Conservation (phyloP, 2,888 invertebrate species). For the Zaprionus obscuricornis region DNA sequence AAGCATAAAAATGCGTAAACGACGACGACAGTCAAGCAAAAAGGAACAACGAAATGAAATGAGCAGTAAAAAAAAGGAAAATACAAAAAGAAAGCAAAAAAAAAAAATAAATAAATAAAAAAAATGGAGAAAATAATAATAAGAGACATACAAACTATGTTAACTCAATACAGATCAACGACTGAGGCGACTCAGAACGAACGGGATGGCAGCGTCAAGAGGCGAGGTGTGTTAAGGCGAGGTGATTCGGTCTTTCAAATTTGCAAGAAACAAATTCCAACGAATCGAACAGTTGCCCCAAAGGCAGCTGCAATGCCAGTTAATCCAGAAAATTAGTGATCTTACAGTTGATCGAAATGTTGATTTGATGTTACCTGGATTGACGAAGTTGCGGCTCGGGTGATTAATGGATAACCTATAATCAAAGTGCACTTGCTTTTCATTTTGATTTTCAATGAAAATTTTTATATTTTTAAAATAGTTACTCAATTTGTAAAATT, state of each 20-base stretch:
- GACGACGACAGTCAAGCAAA: conserved; percentile 45
- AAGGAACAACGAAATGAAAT: conserved; percentile 52
- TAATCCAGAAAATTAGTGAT: conserved; percentile 18
- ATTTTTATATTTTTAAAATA: too few species aligned
- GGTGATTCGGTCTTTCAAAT: conserved; percentile 10
- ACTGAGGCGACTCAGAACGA: too few species aligned
- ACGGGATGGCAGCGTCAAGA: neutral
- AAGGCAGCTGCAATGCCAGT: conserved; percentile 32
- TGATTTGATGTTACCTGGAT: too few species aligned
- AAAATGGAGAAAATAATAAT: conserved; percentile 54
- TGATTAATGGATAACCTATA: conserved; percentile 20
- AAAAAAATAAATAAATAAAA: conserved; percentile 30
- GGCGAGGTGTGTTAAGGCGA: too few species aligned
- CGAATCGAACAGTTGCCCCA: neutral
- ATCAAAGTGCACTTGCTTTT: too few species aligned
- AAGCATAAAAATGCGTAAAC: conserved; percentile 57
- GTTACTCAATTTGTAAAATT: too few species aligned
- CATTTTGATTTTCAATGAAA: too few species aligned
- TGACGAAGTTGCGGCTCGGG: conserved; percentile 25
- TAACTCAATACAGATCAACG: conserved; percentile 12
- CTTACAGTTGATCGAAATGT: conserved; percentile 3
- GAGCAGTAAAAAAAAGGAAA: conserved; percentile 19
- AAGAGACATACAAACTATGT: too few species aligned
- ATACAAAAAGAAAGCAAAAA: conserved; percentile 7
- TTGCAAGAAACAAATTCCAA: conserved; percentile 9